Base-by-base conservation (phyloP, 2,113 vertebrate genomes). In the Narcine bancroftii region DNA sequence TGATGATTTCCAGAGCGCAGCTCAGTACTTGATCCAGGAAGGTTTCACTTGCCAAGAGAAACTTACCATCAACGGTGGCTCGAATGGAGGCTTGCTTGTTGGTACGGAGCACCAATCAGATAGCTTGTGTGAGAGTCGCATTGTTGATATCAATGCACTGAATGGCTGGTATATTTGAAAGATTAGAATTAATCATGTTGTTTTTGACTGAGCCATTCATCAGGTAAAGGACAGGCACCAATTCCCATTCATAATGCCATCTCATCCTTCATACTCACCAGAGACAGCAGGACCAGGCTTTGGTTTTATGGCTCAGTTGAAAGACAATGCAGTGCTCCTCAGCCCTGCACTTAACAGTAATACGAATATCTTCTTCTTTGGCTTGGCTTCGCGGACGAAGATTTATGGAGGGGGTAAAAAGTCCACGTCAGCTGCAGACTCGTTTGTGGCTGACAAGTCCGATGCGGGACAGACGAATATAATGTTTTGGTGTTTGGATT, bases 1-100 rank as follows among this genome's bases (percentile, higher is more conserved):
- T 6, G 95, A 96, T 87, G 96, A 96, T 94, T 96, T 96, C 95
- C 95, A 96, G 94, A 93, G 94, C n/a, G 96, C 96, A 0, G 95
- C 95, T 0, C 94, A 96, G 93, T 96, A 93, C 93, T 94, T 96
- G 93, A 95, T 96, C 93, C 93, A 94, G 92, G 94, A 96, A 76
- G 93, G 94, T 0, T 96, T 94, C 94, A 96, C 95, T 92, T 93
- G 93, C 2, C 92, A 95, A 92, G 93, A 92, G 36, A 94, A 92
- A 92, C 95, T 96, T 60, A 93, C 96, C 66, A 96, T 96, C 93
- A 96, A 96, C 26, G 96, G 96, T 83, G 95, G 93, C 5, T 96
- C 96, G 9, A 96, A 96, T 10, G 96, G 96, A 21, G 96, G 96
- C 0, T 95, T 96, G 93, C 95, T 96, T 0, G 95, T 96, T 72